These are phyloP conservation scores for Calephelis perditalis DNA, from an alignment of 2,888 invertebrate genomes.

Conservation along the genomic window DNA sequence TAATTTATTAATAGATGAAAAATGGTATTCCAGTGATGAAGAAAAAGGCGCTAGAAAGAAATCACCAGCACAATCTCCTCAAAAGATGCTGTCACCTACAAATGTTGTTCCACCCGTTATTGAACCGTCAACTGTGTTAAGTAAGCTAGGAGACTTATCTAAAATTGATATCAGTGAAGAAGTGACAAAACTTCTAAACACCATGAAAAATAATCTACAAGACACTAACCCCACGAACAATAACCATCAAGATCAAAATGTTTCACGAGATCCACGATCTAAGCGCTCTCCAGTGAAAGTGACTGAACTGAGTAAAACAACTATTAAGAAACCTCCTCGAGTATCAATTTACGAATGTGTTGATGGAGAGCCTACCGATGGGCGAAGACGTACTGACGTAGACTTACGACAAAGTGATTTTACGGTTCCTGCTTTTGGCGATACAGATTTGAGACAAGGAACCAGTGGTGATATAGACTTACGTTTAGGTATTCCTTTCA, in stretches of 20 bases:
- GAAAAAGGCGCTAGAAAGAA: constrained; percentile 75
- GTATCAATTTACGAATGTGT: constrained; percentile 80
- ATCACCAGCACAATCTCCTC: constrained; percentile 58
- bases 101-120: constrained; percentile 69
- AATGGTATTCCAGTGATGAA: constrained; percentile 91
- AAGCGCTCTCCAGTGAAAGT: constrained; percentile 59
- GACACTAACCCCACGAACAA: constrained; percentile 44
- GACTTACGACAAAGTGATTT: constrained; percentile 74
- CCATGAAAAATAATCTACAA: constrained; percentile 75
- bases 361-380: constrained; percentile 73
- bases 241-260: constrained; percentile 41
- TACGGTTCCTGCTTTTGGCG: constrained; percentile 77
- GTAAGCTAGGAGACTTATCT: constrained; percentile 83
- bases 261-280: constrained; percentile 59
- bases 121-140: constrained; percentile 73
- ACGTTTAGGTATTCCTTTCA: constrained; percentile 85
- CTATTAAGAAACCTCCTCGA: constrained; percentile 51
- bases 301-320: constrained; percentile 40
- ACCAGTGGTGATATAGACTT: constrained; percentile 85
- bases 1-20: constrained; percentile 76
- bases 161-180: constrained; percentile 86
- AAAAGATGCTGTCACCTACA: constrained; percentile 47
- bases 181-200: constrained; percentile 82
- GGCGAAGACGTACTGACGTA: constrained; percentile 67
- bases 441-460: constrained; percentile 80